Conservation (phyloP, 2,113 vertebrate species). For the Pelecanoides urinatrix region DNA sequence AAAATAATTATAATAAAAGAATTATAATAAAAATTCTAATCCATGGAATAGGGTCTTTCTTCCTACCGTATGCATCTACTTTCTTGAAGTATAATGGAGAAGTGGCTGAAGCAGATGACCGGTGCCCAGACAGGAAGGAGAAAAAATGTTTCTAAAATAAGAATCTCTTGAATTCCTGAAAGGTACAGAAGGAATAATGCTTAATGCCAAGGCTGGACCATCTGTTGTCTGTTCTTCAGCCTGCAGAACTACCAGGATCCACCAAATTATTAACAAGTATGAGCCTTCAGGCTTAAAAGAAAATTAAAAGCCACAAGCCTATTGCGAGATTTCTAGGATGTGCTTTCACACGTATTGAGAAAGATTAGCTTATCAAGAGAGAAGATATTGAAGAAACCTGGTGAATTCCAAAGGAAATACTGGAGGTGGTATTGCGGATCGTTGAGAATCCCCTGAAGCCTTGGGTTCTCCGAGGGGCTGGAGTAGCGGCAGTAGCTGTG, state of each 20-base stretch:
- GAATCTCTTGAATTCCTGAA: background rate
- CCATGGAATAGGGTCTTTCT: background rate
- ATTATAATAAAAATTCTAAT: too few species aligned
- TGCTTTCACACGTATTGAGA: background rate
- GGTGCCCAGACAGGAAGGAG: background rate
- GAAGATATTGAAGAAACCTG: background rate
- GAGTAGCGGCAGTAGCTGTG: background rate
- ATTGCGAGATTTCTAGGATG: background rate
- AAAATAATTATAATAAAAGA: too few species aligned
- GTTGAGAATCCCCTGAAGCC: background rate
- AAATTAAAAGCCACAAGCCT: background rate
- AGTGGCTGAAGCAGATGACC: background rate
- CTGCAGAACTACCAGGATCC: background rate
- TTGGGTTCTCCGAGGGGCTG: background rate
- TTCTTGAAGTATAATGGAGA: background rate
- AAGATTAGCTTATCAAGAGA: background rate
- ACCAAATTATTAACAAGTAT: background rate
- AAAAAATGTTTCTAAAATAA: background rate
- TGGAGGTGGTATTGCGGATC: rapidly evolving
- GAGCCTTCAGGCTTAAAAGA: background rate
- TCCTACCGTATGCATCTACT: rapidly evolving
- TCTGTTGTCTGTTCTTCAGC: background rate
- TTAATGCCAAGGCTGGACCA: background rate
- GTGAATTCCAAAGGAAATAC: background rate
- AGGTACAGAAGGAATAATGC: background rate